These are phyloP conservation scores for Hesperia comma DNA, from an alignment of 2,888 invertebrate genomes.

Conservation along the genomic window DNA sequence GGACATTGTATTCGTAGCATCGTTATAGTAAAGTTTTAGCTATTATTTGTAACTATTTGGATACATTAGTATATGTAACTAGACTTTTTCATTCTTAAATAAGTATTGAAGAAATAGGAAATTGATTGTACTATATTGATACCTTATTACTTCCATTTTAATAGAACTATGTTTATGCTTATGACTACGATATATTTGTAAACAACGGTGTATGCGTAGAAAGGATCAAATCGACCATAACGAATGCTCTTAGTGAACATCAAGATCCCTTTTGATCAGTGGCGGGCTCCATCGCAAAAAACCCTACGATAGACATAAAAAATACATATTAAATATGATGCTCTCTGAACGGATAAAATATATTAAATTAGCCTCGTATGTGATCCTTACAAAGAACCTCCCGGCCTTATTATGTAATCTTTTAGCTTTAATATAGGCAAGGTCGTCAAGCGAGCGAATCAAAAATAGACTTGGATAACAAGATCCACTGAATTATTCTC, in stretches of 20 bases:
- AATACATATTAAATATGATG: conserved; percentile 31
- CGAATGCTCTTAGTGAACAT: conserved; percentile 5
- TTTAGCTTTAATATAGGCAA: conserved; percentile 25
- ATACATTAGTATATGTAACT: too few relatives aligned
- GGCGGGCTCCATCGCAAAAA: conserved; percentile 11
- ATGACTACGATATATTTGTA: not conserved
- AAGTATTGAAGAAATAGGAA: too few relatives aligned
- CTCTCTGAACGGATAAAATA: conserved; percentile 29
- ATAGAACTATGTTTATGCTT: too few relatives aligned
- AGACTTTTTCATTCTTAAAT: too few relatives aligned
- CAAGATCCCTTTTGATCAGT: conserved; percentile 16
- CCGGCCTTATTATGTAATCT: conserved; percentile 30
- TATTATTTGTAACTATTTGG: too few relatives aligned
- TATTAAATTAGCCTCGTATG: conserved; percentile 32
- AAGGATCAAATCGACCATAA: not conserved
- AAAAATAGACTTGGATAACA: conserved; percentile 23
- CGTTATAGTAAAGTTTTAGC: too few relatives aligned
- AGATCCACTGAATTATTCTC: conserved; percentile 2
- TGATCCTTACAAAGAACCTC: conserved; percentile 32
- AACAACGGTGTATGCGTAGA: not conserved
- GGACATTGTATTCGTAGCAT: not conserved
- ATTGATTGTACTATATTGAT: too few relatives aligned
- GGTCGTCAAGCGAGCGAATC: conserved; percentile 5
- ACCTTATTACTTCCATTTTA: too few relatives aligned
- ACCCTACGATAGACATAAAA: conserved; percentile 17